Base-by-base conservation (phyloP, 2,888 invertebrate genomes). In the Arctia plantaginis region DNA sequence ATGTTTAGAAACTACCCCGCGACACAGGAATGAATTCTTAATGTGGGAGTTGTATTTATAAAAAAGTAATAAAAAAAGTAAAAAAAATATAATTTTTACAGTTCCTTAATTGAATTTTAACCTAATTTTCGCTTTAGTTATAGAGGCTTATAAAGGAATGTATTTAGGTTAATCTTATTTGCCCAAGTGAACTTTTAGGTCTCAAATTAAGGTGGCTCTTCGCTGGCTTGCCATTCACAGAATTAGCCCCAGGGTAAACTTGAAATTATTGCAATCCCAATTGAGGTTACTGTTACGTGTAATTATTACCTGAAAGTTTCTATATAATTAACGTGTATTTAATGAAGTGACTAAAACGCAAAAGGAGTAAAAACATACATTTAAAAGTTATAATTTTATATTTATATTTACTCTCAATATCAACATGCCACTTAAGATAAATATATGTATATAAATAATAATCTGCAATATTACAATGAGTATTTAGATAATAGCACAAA, bases 81-180 rank as follows among this genome's bases (percentile, higher is more conserved):
- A n/a, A n/a, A n/a, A n/a, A n/a, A n/a, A n/a, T n/a, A n/a, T n/a
- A n/a, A n/a, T n/a, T n/a, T n/a, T n/a, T 59, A 72, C 23, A 62
- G 67, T 30, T 62, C 1, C 62, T 62, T 72, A 67, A 72, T 68
- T 72, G 72, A 67, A 68, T 44, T 72, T 67, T 67, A 59, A 67
- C 33, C 41, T 66, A 35, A 51, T 35, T 33, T 44, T 7, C 13
- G 13, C 47, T 65, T 35, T 30, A 62, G 18, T 0, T 30, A 15
- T 27, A 30, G n/a, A n/a, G 7, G 27, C 2, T 62, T 30, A 15
- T 62, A 47, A 33, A 41, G 30, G 35, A 71, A 65, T 30, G 10
- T 23, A 51, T 69, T 51, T 59, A n/a, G 35, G n/a, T 41, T 15
- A 39, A 20, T 69, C 27, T 62, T 69, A 69, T 69, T 62, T 69